Conservation (phyloP, 2,888 invertebrate genomes). For the Sipha maydis region DNA sequence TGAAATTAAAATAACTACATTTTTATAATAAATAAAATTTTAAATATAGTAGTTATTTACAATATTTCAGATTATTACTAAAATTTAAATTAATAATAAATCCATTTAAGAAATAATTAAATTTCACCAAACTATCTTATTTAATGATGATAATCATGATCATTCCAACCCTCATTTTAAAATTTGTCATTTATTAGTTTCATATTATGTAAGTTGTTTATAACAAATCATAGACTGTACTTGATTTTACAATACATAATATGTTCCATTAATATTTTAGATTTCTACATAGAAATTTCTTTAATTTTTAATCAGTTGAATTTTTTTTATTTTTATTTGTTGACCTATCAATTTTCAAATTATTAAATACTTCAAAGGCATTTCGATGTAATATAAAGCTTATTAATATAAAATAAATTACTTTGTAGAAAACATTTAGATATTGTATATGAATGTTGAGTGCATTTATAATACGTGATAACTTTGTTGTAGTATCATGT, state of each 20-base stretch:
- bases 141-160: too few relatives aligned
- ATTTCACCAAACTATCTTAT: neutral
- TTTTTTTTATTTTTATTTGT: neutral
- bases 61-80: too few relatives aligned
- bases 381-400: neutral
- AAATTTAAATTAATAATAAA: too few relatives aligned
- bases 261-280: neutral
- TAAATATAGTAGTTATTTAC: neutral
- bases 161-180: neutral
- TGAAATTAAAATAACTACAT: neutral
- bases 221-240: too few relatives aligned
- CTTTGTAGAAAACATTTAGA: neutral
- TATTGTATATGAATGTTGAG: neutral
- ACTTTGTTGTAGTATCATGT: neutral
- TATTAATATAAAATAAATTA: neutral
- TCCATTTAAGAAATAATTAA: too few relatives aligned
- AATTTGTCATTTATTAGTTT: neutral
- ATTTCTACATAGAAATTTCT: neutral
- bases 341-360: neutral
- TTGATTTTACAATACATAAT: too few relatives aligned
- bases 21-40: neutral
- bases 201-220: too few relatives aligned
- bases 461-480: neutral
- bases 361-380: neutral
- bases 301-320: too few relatives aligned